phyloP scores from a whole-genome alignment of 30 jellyfish, hydroid and myxozoan species.

The Pseudorhiza aurosa region DNA sequence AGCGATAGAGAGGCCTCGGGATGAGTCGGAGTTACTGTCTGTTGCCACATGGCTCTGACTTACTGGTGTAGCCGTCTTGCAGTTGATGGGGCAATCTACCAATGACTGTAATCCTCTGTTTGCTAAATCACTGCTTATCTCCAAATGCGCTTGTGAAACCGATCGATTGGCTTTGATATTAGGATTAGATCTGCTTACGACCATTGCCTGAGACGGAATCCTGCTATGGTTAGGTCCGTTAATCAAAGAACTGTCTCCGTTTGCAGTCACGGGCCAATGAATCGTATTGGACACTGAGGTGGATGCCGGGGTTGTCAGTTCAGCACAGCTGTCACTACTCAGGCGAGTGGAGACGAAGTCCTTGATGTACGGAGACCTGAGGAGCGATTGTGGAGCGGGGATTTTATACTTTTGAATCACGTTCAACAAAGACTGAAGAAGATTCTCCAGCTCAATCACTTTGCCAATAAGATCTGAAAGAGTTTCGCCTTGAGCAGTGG shows the following conservation, averaged over 20 bases:
- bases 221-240: background rate
- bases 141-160: background rate
- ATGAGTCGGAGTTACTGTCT: no score
- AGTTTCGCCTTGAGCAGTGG: background rate
- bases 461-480: slow-evolving; percentile 59
- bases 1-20: no score
- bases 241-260: background rate
- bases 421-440: slow-evolving; percentile 35
- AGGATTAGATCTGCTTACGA: background rate
- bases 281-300: no score
- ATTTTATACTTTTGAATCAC: slow-evolving; percentile 42
- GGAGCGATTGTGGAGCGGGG: slow-evolving; percentile 48
- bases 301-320: background rate
- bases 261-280: background rate
- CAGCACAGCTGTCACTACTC: background rate
- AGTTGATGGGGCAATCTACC: background rate
- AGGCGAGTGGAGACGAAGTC: background rate
- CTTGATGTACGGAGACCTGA: slow-evolving; percentile 28
- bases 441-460: slow-evolving; percentile 65
- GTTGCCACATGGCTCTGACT: background rate
- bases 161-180: background rate
- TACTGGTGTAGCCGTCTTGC: background rate
- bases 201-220: no score
- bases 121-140: background rate
- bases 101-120: background rate